These are phyloP conservation scores for Albula goreensis DNA, from an alignment of 2,113 vertebrate genomes.

Conservation along the genomic window DNA sequence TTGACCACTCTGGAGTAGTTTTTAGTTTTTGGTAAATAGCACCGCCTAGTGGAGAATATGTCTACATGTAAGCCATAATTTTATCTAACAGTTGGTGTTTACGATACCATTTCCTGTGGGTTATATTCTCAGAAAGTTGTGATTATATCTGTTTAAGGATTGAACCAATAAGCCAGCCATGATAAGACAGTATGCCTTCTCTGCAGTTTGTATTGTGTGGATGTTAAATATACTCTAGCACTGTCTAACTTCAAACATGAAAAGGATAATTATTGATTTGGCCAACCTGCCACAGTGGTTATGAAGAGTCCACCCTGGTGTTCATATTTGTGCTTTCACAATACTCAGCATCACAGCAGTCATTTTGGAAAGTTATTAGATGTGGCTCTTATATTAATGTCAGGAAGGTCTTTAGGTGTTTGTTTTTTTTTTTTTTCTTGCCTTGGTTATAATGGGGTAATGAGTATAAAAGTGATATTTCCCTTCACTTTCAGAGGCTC, in stretches of 20 bases:
- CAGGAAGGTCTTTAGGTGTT: background rate
- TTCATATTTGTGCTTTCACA: background rate
- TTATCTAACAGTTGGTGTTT: background rate
- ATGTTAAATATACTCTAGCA: background rate
- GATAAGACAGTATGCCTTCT: conserved; percentile 32
- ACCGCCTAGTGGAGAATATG: conserved; percentile 52
- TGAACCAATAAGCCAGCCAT: background rate
- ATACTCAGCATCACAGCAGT: background rate
- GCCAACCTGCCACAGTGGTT: background rate
- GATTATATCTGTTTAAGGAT: background rate
- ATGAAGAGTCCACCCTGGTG: background rate
- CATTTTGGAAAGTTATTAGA: background rate
- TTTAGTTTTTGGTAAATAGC: conserved; percentile 52
- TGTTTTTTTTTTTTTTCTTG: too few relatives aligned
- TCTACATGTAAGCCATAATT: conserved; percentile 20
- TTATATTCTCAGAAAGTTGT: conserved; percentile 17
- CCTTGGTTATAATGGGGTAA: background rate
- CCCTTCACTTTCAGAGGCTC: background rate
- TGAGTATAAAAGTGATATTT: background rate
- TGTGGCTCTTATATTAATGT: background rate
- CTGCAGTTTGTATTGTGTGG: background rate
- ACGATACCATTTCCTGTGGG: background rate
- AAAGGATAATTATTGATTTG: background rate
- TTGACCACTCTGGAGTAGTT: background rate
- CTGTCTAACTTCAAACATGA: background rate